Base-by-base conservation (phyloP, 2,888 invertebrate genomes). In the Cancer borealis region DNA sequence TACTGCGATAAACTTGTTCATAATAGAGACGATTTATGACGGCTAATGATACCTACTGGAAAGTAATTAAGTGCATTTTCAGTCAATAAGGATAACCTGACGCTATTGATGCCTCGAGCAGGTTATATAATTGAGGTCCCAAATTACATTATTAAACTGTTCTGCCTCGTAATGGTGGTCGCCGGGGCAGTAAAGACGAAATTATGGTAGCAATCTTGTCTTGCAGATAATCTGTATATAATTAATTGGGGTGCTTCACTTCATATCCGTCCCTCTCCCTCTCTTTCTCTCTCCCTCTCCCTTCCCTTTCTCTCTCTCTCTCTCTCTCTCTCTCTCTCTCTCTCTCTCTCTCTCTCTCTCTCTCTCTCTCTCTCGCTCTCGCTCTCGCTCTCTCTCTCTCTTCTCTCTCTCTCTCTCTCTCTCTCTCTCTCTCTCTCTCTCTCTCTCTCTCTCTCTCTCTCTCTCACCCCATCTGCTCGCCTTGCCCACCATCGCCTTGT, bases 321-420 rank as follows among this genome's bases (percentile, higher is more conserved):
- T 30, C 49, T 54, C 30, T 54, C 49, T 54, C 49, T 54, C 49
- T 54, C 49, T 54, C 49, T 54, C 79, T 79, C 79, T 79, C 79
- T 79, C 79, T 79, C 79, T 79, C 79, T 79, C 79, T 89, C 89
- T 89, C 89, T 89, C 89, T 89, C 89, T 89, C 47, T 89, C 89
- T 89, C 89, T 89, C 89, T 89, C 89, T 89, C 89, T 47, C 89
- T 89, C 47, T 89, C 89, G 47, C n/a, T 46, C n/a, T 26, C 49
- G 3, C 49, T 49, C 49, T n/a, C 46, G 17, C 17, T 26, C 46
- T n/a, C n/a, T n/a, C n/a, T n/a, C n/a, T n/a, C n/a, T n/a, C n/a
- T n/a, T 54, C 79, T 79, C 79, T 79, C 79, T 79, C 79, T 79
- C 79, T 79, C 79, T 54, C 49, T n/a, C 45, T 45, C 12, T 45